phyloP scores from a whole-genome alignment of 2,888 invertebrate species.

The Luffia ferchaultella region DNA sequence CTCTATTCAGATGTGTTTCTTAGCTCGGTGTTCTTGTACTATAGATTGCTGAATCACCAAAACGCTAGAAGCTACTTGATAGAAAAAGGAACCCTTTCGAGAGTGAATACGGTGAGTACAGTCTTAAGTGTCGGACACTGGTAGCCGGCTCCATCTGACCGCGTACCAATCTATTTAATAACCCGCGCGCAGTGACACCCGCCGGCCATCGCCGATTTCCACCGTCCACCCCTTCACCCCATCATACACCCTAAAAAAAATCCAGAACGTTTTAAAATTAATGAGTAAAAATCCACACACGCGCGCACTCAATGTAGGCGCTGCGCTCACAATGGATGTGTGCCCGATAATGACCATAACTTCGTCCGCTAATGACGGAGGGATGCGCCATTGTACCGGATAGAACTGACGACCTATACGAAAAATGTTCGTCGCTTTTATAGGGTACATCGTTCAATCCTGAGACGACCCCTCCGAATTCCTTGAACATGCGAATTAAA shows the following conservation, averaged over 20 bases:
- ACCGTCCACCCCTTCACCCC: conserved; percentile 51
- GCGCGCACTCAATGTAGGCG: conserved; percentile 40
- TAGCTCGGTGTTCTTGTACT: too few relatives aligned
- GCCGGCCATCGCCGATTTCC: conserved; percentile 65
- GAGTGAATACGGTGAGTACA: too few relatives aligned
- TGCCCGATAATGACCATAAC: conserved; percentile 48
- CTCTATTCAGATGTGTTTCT: too few relatives aligned
- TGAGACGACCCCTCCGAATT: too few relatives aligned
- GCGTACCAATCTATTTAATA: conserved; percentile 69
- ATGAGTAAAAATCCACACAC: conserved; percentile 68
- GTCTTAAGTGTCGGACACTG: too few relatives aligned
- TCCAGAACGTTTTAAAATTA: conserved; percentile 69
- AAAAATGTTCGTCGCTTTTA: background rate
- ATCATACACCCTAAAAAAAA: conserved; percentile 66
- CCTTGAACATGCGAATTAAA: too few relatives aligned
- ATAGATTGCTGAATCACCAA: too few relatives aligned
- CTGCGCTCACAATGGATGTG: conserved; percentile 45
- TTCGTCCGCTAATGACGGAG: conserved; percentile 27
- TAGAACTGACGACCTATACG: conserved; percentile 3
- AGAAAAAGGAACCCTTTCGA: too few relatives aligned
- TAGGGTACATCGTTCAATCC: background rate
- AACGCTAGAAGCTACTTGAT: too few relatives aligned
- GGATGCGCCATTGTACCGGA: background rate
- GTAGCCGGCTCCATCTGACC: conserved; percentile 66
- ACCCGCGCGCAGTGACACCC: conserved; percentile 64